Base-by-base conservation (phyloP, 2,113 vertebrate genomes). In the Callochromis pleurospilus region DNA sequence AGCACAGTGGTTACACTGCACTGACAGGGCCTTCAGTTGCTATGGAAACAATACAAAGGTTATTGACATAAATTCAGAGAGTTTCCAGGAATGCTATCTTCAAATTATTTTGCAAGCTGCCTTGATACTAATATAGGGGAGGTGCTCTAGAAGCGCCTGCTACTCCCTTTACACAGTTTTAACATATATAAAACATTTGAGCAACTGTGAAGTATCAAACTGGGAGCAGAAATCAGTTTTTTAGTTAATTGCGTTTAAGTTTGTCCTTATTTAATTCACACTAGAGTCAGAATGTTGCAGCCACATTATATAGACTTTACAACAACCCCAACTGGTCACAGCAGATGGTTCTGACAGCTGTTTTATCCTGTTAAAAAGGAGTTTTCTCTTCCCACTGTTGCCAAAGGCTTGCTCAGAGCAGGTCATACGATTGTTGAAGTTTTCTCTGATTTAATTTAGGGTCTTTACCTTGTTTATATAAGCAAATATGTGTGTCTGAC, bases 11-110 rank as follows among this genome's bases (percentile, higher is more conserved):
- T 68, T 89, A 83, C 29, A 38, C 49, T 79, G 82, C 88, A 10
- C 79, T 80, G 80, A 88, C 68, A 58, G 86, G 87, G 86, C 82
- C 88, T 88, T 84, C 26, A 2, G 89, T 94, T 94, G 84, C 90
- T 90, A 90, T 77, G 88, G 90, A 84, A 91, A 94, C 93, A n/a
- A 80, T 53, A 68, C 56, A 82, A 81, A 80, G 83, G 84, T 89
- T 90, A 91, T 86, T 85, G 90, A 95, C 81, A 90, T 85, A 6
- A 90, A 90, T 85, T 91, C 33, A 79, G 47, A 75, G 80, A 85
- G 79, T 90, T 91, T 45, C 84, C 38, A 62, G 75, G 81, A 89
- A 88, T 86, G 53, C 83, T 9, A 38, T 8, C 60, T 89, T 47
- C 56, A 13, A 31, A 62, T 79, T 38, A 79, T 92, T 89, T 73